Base-by-base conservation (phyloP, 92 coral and sea anemone genomes). In the Porites lobata region DNA sequence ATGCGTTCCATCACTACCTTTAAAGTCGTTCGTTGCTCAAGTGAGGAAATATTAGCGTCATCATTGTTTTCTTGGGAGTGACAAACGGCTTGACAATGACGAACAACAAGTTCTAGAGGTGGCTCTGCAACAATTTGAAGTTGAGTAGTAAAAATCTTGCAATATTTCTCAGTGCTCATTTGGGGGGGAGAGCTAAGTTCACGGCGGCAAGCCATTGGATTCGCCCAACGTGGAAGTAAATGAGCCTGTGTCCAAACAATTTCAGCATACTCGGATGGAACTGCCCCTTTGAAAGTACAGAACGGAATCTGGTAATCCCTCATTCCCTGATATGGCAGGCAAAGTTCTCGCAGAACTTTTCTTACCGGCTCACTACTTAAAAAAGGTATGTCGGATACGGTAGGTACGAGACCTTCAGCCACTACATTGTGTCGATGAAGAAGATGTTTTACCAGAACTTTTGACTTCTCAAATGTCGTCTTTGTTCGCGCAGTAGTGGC, bases 221-320 rank as follows among this genome's bases (percentile, higher is more conserved):
- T 38, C 62, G 94, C 95, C 64, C 87, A 50, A 0, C 0, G 1
- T 22, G 98, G 94, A 77, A 93, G 81, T 73, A 95, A 69, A 72
- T 65, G 70, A 62, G 92, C 84, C 75, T 76, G 87, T 1, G 96
- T 95, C 98, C 98, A 95, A 65, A 87, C 82, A 4, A 95, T 69
- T 7, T 58, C 66, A 22, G 57, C 62, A 50, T 89, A 54, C 0
- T 68, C 38, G 1, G 57, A 9, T 0, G 81, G 64, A 67, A 93
- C 86, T 47, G 95, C 90, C 4, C 90, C 94, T 24, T 74, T 87
- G 83, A 93, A 95, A 5, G 87, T 70, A 38, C 92, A 59, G 53
- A 53, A 95, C 0, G 92, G 82, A 66, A 32, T 56, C 12, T 83
- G 67, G 1, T 85, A 86, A 15, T 13, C 72, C 10, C 17, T 11